Conservation (phyloP, 2,797 vertebrate genomes). For the Pyrocephalus nanus region DNA sequence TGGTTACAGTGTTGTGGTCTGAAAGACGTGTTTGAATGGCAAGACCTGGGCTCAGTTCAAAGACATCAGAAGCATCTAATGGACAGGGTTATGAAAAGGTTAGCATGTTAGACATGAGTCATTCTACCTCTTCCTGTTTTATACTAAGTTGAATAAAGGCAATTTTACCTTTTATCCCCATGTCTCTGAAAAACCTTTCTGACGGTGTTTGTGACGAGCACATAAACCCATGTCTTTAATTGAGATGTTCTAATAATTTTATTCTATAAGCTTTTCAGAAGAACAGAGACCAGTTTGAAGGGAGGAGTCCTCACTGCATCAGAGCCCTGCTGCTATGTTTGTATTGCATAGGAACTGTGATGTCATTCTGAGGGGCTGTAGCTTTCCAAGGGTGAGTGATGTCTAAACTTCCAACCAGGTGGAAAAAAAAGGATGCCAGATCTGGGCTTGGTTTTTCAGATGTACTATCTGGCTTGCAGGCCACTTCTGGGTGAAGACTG, state of each 20-base stretch:
- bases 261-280: background rate
- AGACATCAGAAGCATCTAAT: background rate
- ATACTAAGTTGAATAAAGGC: conserved; percentile 12
- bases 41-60: background rate
- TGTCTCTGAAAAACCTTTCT: conserved; percentile 4
- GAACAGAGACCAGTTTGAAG: background rate
- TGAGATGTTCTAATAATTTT: background rate
- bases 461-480: background rate
- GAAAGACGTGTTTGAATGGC: background rate
- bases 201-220: background rate
- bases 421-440: background rate
- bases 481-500: background rate
- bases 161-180: background rate
- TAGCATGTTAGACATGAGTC: background rate
- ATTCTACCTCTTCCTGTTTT: conserved; percentile 42
- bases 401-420: background rate
- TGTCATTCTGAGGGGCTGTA: background rate
- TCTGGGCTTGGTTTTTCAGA: background rate
- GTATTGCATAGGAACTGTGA: background rate
- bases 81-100: background rate
- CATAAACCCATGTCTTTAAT: background rate
- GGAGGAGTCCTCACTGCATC: background rate
- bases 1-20: background rate
- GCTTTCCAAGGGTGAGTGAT: background rate
- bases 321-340: background rate